Percentiles rank a stretch among this genome's conserved stretches.
Evolutionary conservation across 2,113 vertebrate genomes (phyloP).

Genomic region (Malurus cyaneus): DNA sequence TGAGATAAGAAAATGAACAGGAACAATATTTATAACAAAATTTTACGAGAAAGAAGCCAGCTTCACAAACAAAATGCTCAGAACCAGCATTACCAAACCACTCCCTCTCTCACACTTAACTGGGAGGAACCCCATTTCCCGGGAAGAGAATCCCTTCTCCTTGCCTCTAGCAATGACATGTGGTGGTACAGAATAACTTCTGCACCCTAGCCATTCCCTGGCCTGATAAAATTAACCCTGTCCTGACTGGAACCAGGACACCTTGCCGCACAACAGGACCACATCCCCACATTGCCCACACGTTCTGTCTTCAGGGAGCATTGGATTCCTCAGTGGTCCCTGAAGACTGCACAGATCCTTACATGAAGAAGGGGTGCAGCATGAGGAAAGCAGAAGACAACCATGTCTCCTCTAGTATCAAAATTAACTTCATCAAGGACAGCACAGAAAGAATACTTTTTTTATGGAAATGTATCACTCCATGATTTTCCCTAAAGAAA

Average conservation of each 20-base stretch:
- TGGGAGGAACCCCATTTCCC: background rate
- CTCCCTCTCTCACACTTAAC: too few species aligned
- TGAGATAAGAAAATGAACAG: background rate
- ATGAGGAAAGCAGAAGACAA: background rate
- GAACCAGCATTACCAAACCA: background rate
- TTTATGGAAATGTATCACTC: background rate
- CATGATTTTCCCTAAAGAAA: background rate
- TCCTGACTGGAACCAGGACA: accelerated
- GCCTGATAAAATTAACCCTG: background rate
- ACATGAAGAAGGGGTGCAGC: background rate
- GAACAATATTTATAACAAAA: background rate
- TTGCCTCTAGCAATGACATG: accelerated
- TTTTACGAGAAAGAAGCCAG: accelerated
- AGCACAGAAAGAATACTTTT: background rate
- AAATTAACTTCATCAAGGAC: background rate
- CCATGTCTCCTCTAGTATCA: background rate
- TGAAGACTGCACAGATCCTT: background rate
- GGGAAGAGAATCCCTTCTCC: background rate
- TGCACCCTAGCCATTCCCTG: too few species aligned
- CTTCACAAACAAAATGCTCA: background rate
- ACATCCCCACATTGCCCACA: background rate
- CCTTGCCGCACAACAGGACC: background rate
- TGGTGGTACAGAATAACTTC: background rate
- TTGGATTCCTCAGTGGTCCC: background rate
- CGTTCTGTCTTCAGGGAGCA: too few species aligned